Evolutionary conservation across 1,140 invertebrate genomes (phyloP), one percentile per base, ranked within the genome.

Genomic region (Nebria ingens): DNA sequence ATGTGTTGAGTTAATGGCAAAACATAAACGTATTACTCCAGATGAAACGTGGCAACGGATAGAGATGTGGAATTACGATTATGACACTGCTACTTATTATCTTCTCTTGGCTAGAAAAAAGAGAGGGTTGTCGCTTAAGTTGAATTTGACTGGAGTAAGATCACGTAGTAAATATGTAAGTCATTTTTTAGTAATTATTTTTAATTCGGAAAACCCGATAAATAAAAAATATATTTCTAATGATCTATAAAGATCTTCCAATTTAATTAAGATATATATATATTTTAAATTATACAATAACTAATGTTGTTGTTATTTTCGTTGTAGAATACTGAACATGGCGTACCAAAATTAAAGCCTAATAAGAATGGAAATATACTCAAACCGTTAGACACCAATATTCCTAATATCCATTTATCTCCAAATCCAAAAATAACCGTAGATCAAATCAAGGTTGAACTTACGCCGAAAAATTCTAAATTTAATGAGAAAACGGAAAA

Each of bases 71-170:
- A 77, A 79, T 54, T 89, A 84, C 63, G 87, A 91, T 69, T 86
- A 90, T 68, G 71, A 81, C 63, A 87, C 85, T 13, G 83, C 87
- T 2, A 90, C 87, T 6, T 93, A 93, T 72, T 76, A 87, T 52
- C 68, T 91, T 20, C 68, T 92, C 19, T 60, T 85, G 13, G 73
- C 77, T 38, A 79, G 80, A 59, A 89, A 89, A 68, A 69, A 74
- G 58, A 76, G 76, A 55, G 81, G 84, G 19, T 69, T 73, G 29
- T 68, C 72, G 25, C 59, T 80, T 23, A 70, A 69, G 59, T 59
- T 79, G 59, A 60, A 40, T 38, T 61, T 66, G 12, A 57, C 64
- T 21, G 59, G 63, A 9, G 56, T 62, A 13, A 71, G 61, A 57
- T 50, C 64, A 25, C 66, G 57, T 53, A 55, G 63, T 53, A 63